Percentiles rank a stretch among this genome's conserved stretches.
These are phyloP conservation scores for Diplodus sargus DNA, from an alignment of 2,797 vertebrate genomes.

Conservation along the genomic window DNA sequence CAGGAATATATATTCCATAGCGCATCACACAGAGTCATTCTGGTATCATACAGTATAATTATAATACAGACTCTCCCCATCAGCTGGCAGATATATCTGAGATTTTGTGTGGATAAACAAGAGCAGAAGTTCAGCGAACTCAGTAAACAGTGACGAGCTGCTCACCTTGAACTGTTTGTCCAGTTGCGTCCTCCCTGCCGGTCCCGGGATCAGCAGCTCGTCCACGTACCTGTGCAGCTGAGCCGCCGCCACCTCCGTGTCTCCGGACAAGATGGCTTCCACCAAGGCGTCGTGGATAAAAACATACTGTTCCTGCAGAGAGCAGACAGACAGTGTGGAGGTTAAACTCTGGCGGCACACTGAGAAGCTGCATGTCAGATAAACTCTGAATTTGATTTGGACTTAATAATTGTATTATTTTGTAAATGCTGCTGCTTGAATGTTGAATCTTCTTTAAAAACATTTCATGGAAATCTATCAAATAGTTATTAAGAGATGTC, in stretches of 20 bases:
- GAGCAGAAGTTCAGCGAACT: not conserved
- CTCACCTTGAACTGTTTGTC: constrained; percentile 95
- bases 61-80: too few relatives aligned
- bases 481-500: too few relatives aligned
- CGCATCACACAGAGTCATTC: too few relatives aligned
- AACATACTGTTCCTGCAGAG: constrained; percentile 92
- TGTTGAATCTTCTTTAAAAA: not conserved
- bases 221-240: constrained; percentile 93
- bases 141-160: not conserved
- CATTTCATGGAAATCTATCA: too few relatives aligned
- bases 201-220: constrained; percentile 90
- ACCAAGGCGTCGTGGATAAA: constrained; percentile 95
- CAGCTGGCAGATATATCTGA: too few relatives aligned
- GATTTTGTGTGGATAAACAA: too few relatives aligned
- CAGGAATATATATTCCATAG: too few relatives aligned
- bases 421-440: not conserved
- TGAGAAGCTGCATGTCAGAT: not conserved
- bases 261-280: constrained; percentile 91
- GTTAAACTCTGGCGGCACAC: not conserved
- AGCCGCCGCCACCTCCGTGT: constrained; percentile 90
- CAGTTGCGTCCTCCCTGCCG: constrained; percentile 88
- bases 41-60: too few relatives aligned
- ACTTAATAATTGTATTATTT: not conserved
- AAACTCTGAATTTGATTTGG: not conserved
- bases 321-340: not conserved